Base-by-base conservation (phyloP, 2,113 vertebrate species). In the Origma solitaria region DNA sequence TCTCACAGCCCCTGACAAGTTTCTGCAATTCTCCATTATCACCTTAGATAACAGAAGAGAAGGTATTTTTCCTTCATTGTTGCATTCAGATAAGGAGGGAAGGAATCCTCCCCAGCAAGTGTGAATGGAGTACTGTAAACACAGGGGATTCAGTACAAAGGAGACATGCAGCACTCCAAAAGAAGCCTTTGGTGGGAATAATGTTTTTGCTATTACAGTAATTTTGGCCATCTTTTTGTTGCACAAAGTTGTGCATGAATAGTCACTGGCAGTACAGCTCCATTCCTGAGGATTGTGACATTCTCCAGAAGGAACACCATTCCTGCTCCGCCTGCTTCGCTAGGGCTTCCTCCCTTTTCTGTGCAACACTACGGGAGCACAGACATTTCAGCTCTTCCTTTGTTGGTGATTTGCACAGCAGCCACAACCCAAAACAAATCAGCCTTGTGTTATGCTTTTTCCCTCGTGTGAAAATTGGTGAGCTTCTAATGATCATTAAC, bases 21-120 rank as follows among this genome's bases (percentile, higher is more conserved):
- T 79, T 83, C 77, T 89, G 78, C 65, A 70, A 27, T 91, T 97
- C 92, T 97, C 96, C 53, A 95, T 98, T 97, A 97, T 98, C 96
- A 96, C 96, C 89, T 97, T 65, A n/a, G 91, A 58, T 93, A 94
- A 93, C 68, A 90, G 76, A 94, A 91, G 62, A 87, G 66, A 91
- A 94, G 38, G 45, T 76, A 64, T 83, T 97, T 97, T 68, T 51
- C 82, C 92, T 95, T 96, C 94, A 62, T 95, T 97, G 92, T 95
- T 96, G 93, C 88, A 40, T 96, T 94, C 87, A 77, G 86, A 96
- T 83, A 94, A 96, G 90, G 90, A 94, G 94, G 79, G 82, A 90
- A 92, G 96, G 88, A 94, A 86, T n/a, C 57, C 86, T 93, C 37
- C 70, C 66, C 53, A 82, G 65, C 88, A 95, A 92, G 95, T 87